These are phyloP conservation scores for Cylindroiulus punctatus DNA, from an alignment of 2,888 invertebrate species.

Conservation along the genomic window DNA sequence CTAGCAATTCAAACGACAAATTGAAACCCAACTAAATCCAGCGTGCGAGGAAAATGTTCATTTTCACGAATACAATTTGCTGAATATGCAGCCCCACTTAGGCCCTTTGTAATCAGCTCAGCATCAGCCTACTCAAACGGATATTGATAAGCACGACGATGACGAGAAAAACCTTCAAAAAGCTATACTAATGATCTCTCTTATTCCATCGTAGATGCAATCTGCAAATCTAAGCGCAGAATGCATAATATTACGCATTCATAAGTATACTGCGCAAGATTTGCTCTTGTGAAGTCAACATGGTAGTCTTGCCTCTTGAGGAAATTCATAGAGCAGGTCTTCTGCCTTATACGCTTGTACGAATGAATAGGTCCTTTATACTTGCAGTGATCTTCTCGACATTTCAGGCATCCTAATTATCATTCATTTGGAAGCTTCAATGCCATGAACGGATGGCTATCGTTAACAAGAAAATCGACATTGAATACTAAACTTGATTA, in stretches of 20 bases:
- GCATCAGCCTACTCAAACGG: background rate
- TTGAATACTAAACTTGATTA: too few species aligned
- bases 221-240: too few species aligned
- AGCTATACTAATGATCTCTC: background rate
- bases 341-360: too few species aligned
- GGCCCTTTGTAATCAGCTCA: background rate
- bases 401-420: background rate
- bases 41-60: background rate
- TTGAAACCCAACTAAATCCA: background rate
- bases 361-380: too few species aligned
- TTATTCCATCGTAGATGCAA: background rate
- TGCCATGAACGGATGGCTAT: too few species aligned
- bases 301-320: too few species aligned
- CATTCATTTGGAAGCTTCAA: too few species aligned
- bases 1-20: slow-evolving; percentile 11
- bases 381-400: background rate
- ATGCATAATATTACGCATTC: too few species aligned
- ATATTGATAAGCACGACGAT: background rate
- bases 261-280: too few species aligned
- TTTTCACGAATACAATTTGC: background rate
- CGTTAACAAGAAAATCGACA: too few species aligned
- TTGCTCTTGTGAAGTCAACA: too few species aligned
- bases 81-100: slow-evolving; percentile 1
- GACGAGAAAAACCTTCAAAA: background rate
- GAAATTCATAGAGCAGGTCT: too few species aligned